These are phyloP conservation scores for Quadriops clusia DNA, from an alignment of 2,888 invertebrate species.

Conservation along the genomic window DNA sequence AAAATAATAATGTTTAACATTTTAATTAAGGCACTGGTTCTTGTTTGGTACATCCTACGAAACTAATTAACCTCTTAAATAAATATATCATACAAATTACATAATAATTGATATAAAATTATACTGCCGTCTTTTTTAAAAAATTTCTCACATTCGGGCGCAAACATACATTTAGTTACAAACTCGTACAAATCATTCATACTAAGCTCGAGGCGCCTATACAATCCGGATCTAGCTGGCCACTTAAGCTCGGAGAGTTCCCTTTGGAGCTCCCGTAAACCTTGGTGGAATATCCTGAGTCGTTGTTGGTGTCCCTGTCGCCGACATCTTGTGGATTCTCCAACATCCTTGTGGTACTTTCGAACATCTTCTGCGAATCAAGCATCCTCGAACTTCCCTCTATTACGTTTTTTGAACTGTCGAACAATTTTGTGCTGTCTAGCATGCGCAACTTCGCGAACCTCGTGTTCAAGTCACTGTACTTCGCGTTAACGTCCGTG, in stretches of 20 bases:
- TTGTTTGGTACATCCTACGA: no score
- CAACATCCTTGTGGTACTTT: conserved; percentile 27
- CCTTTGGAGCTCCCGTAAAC: conserved; percentile 69
- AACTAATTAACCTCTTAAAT: no score
- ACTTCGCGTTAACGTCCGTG: conserved; percentile 20
- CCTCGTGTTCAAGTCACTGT: conserved; percentile 25
- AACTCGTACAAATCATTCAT: no score
- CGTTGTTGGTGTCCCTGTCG: conserved; percentile 62
- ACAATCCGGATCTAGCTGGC: conserved; percentile 30
- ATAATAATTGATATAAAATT: conserved; percentile 2
- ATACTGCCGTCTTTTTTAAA: no score
- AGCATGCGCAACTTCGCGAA: conserved; percentile 32
- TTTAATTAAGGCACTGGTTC: no score
- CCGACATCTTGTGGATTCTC: conserved; percentile 31
- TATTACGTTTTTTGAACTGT: conserved; percentile 19
- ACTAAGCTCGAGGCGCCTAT: conserved; percentile 56
- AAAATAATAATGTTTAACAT: no score
- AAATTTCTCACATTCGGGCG: no score
- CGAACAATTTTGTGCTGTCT: conserved; percentile 25
- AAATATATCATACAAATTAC: no score
- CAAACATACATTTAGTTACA: background rate
- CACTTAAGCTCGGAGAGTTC: conserved; percentile 61
- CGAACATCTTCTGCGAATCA: conserved; percentile 28
- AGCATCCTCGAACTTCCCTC: conserved; percentile 26
- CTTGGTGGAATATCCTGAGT: conserved; percentile 77